Base-by-base conservation (phyloP, 2,797 vertebrate species). In the Telmatherina bonti region DNA sequence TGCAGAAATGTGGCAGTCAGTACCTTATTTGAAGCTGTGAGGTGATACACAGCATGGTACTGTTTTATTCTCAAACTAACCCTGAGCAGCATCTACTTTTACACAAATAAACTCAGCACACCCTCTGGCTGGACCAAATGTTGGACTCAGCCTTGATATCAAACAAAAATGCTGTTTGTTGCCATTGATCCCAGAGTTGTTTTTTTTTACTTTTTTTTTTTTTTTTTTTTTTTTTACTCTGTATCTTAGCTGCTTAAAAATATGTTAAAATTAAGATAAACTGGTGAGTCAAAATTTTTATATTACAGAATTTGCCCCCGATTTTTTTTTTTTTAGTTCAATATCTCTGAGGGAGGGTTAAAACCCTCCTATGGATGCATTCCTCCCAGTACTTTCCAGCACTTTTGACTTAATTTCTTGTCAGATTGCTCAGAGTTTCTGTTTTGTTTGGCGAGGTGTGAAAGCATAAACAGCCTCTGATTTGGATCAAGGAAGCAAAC, bases 1-100 rank as follows among this genome's bases (percentile, higher is more conserved):
- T 70, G 63, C 57, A 56, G 67, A 12, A 52, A n/a, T 30, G 68
- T 26, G 22, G 35, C 47, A 68, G 62, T 65, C 54, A 55, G 45
- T 15, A 52, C 52, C 56, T 43, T 70, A 7, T 63, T 64, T 64
- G 56, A 24, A 6, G 47, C 53, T 76, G 36, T 65, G 61, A 62
- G 56, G 47, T 74, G 29, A 49, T 79, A 70, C 26, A 7, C 76
- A 82, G 78, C 59, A 73, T 33, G 74, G 83, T 69, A 30, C 64
- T 72, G n/a, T n/a, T 79, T 81, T 52, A 77, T 79, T 79, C 66
- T 74, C 72, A 74, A 70, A 62, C 69, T 86, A 76, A 83, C 82
- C 72, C 67, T 65, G 57, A 71, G 60, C 59, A 55, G 70, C 22
- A 31, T 78, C 74, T 78, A 73, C 70, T 75, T 58, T 67, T 72